Percentiles rank a stretch among this genome's conserved stretches.
Conservation (phyloP, 2,797 vertebrate genomes). For the Lophius americanus region DNA sequence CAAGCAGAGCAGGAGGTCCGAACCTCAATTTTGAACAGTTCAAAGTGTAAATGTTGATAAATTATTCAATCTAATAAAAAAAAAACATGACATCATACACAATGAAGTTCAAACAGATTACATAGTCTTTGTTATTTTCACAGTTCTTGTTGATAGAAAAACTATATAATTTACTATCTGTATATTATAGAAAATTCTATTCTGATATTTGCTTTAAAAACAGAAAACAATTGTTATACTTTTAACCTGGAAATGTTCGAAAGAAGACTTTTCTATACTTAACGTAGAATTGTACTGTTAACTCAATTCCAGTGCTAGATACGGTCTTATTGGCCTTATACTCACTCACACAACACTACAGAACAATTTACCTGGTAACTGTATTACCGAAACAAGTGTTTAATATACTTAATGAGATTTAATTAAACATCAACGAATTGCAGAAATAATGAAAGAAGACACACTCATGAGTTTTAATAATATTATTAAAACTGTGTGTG, state of each 20-base stretch:
- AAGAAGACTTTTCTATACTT: not conserved
- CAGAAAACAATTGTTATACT: not conserved
- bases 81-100: not conserved
- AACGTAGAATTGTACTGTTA: not conserved
- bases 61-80: too few relatives aligned
- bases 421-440: not conserved
- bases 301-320: not conserved
- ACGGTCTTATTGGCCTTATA: conserved; percentile 15
- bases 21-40: conserved; percentile 49
- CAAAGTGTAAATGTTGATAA: not conserved
- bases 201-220: not conserved
- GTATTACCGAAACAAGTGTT: not conserved
- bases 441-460: not conserved
- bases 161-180: conserved; percentile 1
- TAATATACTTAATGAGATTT: not conserved
- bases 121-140: conserved; percentile 8
- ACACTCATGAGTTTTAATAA: not conserved
- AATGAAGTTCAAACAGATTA: not conserved
- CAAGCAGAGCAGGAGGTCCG: conserved; percentile 53
- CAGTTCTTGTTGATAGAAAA: conserved; percentile 6
- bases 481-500: not conserved
- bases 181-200: not conserved
- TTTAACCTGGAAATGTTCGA: conserved; percentile 4
- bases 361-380: conserved; percentile 1
- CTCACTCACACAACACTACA: conserved; percentile 29